Evolutionary conservation across 1,140 invertebrate genomes (phyloP).

Genomic region (Zaprionus tsacasi): DNA sequence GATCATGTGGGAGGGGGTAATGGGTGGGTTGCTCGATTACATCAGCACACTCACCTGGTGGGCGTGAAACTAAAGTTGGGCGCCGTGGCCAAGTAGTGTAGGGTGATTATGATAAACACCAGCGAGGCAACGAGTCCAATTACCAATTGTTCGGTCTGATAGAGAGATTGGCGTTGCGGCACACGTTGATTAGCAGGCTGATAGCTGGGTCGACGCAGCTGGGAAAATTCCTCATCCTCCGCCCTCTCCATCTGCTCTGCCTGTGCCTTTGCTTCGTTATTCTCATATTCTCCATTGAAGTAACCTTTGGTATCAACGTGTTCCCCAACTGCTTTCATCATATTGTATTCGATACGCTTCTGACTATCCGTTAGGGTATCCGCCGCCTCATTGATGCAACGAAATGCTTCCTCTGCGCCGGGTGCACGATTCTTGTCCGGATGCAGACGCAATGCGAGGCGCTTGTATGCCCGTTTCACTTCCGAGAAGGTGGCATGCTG

Average conservation of each 20-base stretch:
- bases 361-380: slow-evolving; percentile 95
- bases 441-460: slow-evolving; percentile 97
- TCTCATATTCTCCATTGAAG: not conserved
- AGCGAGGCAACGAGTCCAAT: slow-evolving; percentile 88
- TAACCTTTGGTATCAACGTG: not conserved
- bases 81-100: slow-evolving; percentile 96
- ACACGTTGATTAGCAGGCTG: slow-evolving; percentile 81
- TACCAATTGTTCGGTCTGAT: slow-evolving; percentile 88
- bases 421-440: slow-evolving; percentile 99
- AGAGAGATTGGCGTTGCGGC: slow-evolving; percentile 56
- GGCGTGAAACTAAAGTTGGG: slow-evolving; percentile 94
- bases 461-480: slow-evolving; percentile 98
- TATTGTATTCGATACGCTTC: slow-evolving; percentile 97
- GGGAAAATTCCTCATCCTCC: not conserved
- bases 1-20: not conserved
- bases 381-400: slow-evolving; percentile 96
- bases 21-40: not conserved
- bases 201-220: slow-evolving; percentile 37
- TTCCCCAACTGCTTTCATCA: slow-evolving; percentile 84
- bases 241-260: not conserved
- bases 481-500: slow-evolving; percentile 97
- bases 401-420: slow-evolving; percentile 98
- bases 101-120: slow-evolving; percentile 93
- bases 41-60: slow-evolving; percentile 89
- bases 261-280: not conserved